Evolutionary conservation across 2,797 vertebrate genomes (phyloP).

Genomic region (Neosalanx taihuensis): DNA sequence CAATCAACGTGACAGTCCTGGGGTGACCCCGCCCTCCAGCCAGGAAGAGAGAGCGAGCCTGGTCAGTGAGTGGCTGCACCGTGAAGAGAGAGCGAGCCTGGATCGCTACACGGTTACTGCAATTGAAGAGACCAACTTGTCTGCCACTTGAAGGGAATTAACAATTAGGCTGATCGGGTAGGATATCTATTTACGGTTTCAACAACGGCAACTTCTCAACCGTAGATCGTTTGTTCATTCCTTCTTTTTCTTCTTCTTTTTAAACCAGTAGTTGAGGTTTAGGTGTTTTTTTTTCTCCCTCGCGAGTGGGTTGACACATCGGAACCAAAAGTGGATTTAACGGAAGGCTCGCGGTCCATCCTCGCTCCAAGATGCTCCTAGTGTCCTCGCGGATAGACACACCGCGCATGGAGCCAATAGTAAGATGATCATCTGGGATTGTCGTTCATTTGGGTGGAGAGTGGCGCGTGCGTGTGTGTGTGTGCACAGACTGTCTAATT

Average conservation of each 20-base stretch:
- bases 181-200: conserved; percentile 6
- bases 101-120: conserved; percentile 68
- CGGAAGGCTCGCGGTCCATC: conserved; percentile 69
- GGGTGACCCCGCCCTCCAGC: conserved; percentile 80
- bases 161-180: conserved; percentile 40
- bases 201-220: conserved; percentile 2
- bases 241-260: conserved; percentile 17
- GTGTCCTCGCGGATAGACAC: conserved; percentile 82
- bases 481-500: conserved; percentile 10
- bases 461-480: conserved; percentile 8
- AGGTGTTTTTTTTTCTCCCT: conserved; percentile 27
- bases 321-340: conserved; percentile 77
- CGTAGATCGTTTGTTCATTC: conserved; percentile 3
- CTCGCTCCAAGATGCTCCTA: conserved; percentile 76
- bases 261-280: conserved; percentile 37
- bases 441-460: conserved; percentile 14
- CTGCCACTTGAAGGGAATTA: conserved; percentile 71
- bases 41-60: conserved; percentile 78
- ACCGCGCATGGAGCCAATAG: conserved; percentile 79
- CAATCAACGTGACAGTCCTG: conserved; percentile 66
- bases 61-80: conserved; percentile 67
- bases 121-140: conserved; percentile 80
- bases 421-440: conserved; percentile 51
- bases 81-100: conserved; percentile 75
- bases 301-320: conserved; percentile 57